phyloP scores from a whole-genome alignment of 1,140 invertebrate species.

The Wasmannia auropunctata region DNA sequence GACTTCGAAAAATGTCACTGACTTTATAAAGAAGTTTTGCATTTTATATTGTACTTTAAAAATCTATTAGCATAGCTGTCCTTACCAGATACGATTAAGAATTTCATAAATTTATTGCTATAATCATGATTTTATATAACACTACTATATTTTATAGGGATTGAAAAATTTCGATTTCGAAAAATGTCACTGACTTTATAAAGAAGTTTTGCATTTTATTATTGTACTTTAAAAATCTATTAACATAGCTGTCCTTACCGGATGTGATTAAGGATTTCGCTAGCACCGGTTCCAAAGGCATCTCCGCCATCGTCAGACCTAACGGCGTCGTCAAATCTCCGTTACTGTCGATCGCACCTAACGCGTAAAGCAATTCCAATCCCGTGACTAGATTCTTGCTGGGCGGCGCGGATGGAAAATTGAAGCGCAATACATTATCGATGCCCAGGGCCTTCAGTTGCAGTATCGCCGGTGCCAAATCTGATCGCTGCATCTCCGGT shows the following conservation, averaged over 20 bases:
- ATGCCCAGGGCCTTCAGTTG: constrained; percentile 98
- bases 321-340: constrained; percentile 93
- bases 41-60: not conserved
- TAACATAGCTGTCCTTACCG: constrained; percentile 83
- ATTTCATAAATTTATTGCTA: not conserved
- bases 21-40: not conserved
- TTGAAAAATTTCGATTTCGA: not conserved
- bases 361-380: constrained; percentile 95
- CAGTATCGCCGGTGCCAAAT: constrained; percentile 94
- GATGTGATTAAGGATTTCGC: constrained; percentile 95
- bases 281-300: constrained; percentile 95
- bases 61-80: not conserved
- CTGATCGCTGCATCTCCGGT: constrained; percentile 97
- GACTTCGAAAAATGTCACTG: not conserved
- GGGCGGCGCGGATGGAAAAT: constrained; percentile 95
- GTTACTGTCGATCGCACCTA: constrained; percentile 92
- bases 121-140: not conserved
- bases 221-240: not conserved
- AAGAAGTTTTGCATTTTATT: not conserved
- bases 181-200: not conserved
- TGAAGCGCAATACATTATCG: constrained; percentile 94
- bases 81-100: too few relatives aligned
- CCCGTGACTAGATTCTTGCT: constrained; percentile 94
- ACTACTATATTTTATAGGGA: not conserved
- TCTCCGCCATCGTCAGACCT: constrained; percentile 95